Evolutionary conservation across 1,140 invertebrate genomes (phyloP), one percentile per base, ranked within the genome.

Genomic region (Drosophila novamexicana): DNA sequence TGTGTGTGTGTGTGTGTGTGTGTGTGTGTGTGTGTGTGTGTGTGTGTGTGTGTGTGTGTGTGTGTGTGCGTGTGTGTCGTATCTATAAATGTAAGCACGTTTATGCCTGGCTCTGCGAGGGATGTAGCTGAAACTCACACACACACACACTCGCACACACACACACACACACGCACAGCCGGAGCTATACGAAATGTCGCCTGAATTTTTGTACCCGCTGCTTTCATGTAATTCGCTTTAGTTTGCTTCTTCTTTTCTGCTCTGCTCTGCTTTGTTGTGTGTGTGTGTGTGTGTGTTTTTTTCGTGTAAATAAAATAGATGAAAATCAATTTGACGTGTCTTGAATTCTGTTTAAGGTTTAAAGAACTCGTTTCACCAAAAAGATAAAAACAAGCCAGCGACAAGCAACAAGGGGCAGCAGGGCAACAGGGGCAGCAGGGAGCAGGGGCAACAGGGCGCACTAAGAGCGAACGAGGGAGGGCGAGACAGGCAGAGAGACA

Each of bases 311-410:
- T 88, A 82, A 88, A 86, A 86, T 86, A 83, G 83, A 88, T 86
- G 83, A 88, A 86, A 86, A 86, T 86, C 79, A 86, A 86, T 86
- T 86, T 88, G 83, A 86, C 83, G 83, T 86, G 83, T 86, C 76
- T 86, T 81, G 82, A 86, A 88, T 86, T 79, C 72, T 76, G 79
- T 82, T 86, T 79, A 79, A 69, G 76, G 83, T 88, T 82, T 88
- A 77, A 88, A 82, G 81, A 88, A 86, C 82, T 86, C 82, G 82
- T 88, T 88, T 79, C 71, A 81, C 66, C 75, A 81, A 74, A 72
- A 80, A 77, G 44, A 62, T 63, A 53, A 67, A 47, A 54, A 50
- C 56, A 16, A 71, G 44, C 44, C 59, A 66, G 64, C 37, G 54
- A 59, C 44, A 34, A 56, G 37, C 29, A 44, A 49, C 18, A 50